Conservation (phyloP, 2,888 invertebrate species). For the Lepeophtheirus nordmannii region DNA sequence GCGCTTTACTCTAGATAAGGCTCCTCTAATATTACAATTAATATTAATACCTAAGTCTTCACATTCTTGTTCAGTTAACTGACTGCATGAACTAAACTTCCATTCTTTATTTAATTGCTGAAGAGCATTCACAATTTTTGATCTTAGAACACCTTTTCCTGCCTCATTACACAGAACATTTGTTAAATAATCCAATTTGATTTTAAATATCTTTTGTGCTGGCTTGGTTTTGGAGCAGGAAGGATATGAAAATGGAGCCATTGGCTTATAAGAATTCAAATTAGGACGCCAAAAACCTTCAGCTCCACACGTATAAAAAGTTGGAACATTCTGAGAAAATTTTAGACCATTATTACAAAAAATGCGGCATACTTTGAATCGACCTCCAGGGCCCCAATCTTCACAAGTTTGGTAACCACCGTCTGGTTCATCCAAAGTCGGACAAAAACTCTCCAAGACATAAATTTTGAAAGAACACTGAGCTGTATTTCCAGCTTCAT, state of each 20-base stretch:
- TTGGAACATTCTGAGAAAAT: conserved; percentile 84
- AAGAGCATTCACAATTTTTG: conserved; percentile 63
- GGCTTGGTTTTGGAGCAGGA: conserved; percentile 53
- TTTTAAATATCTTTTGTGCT: conserved; percentile 85
- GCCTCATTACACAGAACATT: conserved; percentile 92
- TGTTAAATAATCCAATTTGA: conserved; percentile 85
- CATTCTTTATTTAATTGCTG: conserved; percentile 82
- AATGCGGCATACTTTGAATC: conserved; percentile 87
- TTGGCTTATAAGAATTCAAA: conserved; percentile 33
- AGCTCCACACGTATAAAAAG: conserved; percentile 92
- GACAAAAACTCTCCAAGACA: conserved; percentile 79
- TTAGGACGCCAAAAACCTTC: conserved; percentile 96
- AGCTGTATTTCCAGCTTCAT: conserved; percentile 78
- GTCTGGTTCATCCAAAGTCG: conserved; percentile 67
- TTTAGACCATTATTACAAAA: conserved; percentile 62
- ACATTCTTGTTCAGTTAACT: conserved; percentile 18
- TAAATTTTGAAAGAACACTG: conserved; percentile 81
- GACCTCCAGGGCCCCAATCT: conserved; percentile 89
- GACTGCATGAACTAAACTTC: conserved; percentile 74
- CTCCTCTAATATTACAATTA: conserved; percentile 56
- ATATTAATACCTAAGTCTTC: conserved; percentile 47
- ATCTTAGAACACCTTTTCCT: conserved; percentile 74
- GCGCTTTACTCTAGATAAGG: conserved; percentile 12
- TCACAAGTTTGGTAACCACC: conserved; percentile 82
- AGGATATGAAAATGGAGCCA: conserved; percentile 27